These are phyloP conservation scores for Knipowitschia caucasica DNA, from an alignment of 2,797 vertebrate species.

Conservation along the genomic window DNA sequence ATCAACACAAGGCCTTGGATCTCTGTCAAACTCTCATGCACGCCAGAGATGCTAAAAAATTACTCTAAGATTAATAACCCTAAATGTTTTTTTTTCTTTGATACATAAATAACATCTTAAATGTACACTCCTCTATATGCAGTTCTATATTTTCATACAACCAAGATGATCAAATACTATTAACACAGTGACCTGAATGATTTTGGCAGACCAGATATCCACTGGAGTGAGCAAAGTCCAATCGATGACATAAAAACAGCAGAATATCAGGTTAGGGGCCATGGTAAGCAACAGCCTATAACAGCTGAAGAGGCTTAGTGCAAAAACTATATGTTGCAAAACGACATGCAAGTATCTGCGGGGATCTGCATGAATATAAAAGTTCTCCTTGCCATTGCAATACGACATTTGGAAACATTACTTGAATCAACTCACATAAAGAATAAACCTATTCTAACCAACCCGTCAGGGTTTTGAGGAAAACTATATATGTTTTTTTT, in stretches of 20 bases:
- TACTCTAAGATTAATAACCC: conserved; percentile 7
- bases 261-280: conserved; percentile 61
- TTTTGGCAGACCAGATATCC: conserved; percentile 69
- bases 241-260: conserved; percentile 20
- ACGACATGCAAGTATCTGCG: conserved; percentile 66
- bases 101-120: conserved; percentile 62
- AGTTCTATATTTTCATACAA: conserved; percentile 54
- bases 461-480: conserved; percentile 41
- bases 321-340: conserved; percentile 69
- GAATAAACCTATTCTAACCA: conserved; percentile 50
- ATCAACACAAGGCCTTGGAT: conserved; percentile 55
- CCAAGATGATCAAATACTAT: conserved; percentile 56
- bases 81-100: conserved; percentile 21
- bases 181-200: conserved; percentile 71
- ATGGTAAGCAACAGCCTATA: conserved; percentile 69
- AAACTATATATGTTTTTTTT: conserved; percentile 43
- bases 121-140: conserved; percentile 54
- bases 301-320: conserved; percentile 70
- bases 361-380: conserved; percentile 49
- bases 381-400: conserved; percentile 50
- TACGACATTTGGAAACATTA: conserved; percentile 52
- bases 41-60: conserved; percentile 30
- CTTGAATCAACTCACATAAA: conserved; percentile 43
- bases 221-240: conserved; percentile 32
- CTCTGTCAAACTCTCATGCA: conserved; percentile 53